Evolutionary conservation across 2,888 invertebrate genomes (phyloP).

Genomic region (Aplocera efformata): DNA sequence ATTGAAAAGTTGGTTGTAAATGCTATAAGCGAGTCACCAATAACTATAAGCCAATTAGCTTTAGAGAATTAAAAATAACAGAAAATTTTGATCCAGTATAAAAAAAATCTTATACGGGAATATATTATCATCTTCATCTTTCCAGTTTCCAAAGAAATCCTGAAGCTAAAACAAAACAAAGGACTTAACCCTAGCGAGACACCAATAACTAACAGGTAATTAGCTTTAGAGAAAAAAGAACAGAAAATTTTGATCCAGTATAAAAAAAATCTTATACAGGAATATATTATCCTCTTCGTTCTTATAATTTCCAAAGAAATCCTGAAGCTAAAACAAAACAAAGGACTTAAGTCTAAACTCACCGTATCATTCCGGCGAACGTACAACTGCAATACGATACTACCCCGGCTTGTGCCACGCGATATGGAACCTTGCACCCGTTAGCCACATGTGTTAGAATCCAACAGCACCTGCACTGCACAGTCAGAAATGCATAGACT

Average conservation of each 20-base stretch:
- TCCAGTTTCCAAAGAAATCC: neutral
- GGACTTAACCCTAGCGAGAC: conserved; percentile 30
- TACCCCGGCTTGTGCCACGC: conserved; percentile 77
- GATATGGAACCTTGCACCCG: conserved; percentile 67
- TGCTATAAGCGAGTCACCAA: no score
- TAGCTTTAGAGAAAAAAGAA: no score
- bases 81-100: no score
- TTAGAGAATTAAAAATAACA: no score
- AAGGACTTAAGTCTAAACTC: conserved; percentile 41
- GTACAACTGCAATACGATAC: conserved; percentile 53
- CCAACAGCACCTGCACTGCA: conserved; percentile 47
- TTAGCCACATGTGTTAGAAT: conserved; percentile 74
- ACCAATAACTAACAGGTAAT: no score
- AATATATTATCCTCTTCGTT: no score
- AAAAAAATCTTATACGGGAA: no score
- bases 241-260: no score
- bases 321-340: neutral
- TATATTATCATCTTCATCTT: no score
- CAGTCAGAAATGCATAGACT: conserved; percentile 29
- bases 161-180: conserved; percentile 4
- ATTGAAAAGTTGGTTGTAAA: no score
- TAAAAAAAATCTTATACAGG: no score
- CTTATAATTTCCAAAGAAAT: neutral
- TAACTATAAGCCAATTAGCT: no score
- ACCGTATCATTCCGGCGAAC: conserved; percentile 73